Evolutionary conservation across 1,140 invertebrate species (phyloP).

Genomic region (Palaemon carinicauda): DNA sequence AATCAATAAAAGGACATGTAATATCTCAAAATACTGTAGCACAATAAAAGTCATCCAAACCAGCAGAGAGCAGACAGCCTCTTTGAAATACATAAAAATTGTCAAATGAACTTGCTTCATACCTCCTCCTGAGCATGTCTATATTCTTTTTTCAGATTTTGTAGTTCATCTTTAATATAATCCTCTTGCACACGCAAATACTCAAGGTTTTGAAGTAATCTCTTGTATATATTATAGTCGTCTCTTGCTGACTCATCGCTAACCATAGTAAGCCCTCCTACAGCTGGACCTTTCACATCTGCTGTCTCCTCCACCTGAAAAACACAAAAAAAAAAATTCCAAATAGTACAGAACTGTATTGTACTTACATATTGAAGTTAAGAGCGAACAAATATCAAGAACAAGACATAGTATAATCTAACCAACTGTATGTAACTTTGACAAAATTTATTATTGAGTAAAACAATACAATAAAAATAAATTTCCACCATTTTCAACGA

Average conservation of each 20-base stretch:
- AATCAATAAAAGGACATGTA: no score
- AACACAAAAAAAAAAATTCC: no score
- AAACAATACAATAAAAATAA: no score
- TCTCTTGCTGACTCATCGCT: conserved; percentile 42
- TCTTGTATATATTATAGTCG: conserved; percentile 92
- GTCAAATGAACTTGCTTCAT: no score
- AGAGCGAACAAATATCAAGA: neutral
- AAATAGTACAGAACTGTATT: no score
- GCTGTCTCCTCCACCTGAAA: conserved; percentile 38
- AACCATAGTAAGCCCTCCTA: conserved; percentile 28
- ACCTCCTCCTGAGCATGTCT: conserved; percentile 93
- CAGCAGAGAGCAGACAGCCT: no score
- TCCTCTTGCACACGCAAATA: conserved; percentile 98
- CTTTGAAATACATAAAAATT: no score
- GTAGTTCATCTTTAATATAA: conserved; percentile 98
- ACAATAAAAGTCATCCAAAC: no score
- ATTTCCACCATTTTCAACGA: no score
- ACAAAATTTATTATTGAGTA: no score
- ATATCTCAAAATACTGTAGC: no score
- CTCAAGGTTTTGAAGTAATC: conserved; percentile 93
- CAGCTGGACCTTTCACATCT: conserved; percentile 41
- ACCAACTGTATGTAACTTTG: no score
- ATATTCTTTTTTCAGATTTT: conserved; percentile 97
- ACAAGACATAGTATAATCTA: neutral
- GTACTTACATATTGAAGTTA: neutral